A percentile compares a stretch with the other conserved stretches of the same genome.
These are phyloP conservation scores for Chiloscyllium plagiosum DNA, from an alignment of 2,113 vertebrate species.

Conservation along the genomic window DNA sequence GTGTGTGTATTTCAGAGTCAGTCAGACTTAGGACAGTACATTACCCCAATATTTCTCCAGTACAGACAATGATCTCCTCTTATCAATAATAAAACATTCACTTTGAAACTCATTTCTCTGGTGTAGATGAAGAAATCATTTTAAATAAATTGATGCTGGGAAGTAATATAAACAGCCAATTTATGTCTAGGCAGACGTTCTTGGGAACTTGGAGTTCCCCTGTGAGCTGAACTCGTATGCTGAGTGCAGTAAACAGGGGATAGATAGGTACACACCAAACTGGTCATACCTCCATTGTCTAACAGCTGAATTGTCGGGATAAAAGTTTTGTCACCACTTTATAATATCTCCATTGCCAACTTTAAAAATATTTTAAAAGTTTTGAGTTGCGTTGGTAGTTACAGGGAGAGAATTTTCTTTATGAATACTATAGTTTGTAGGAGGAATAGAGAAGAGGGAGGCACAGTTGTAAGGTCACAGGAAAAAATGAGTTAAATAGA, in stretches of 20 bases:
- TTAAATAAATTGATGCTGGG: neutral
- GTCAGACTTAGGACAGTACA: neutral
- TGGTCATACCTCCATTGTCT: neutral
- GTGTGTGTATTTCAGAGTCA: neutral
- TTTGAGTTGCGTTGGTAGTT: neutral
- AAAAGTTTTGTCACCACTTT: neutral
- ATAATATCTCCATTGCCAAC: neutral
- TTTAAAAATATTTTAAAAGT: neutral
- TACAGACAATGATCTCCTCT: neutral
- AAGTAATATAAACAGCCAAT: neutral
- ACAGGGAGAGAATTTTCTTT: neutral
- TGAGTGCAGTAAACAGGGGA: neutral
- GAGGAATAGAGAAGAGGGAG: neutral
- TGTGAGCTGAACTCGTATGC: neutral
- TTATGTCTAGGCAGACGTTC: neutral
- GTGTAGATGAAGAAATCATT: neutral
- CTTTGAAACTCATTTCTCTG: neutral
- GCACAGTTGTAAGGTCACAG: neutral
- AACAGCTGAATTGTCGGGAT: neutral
- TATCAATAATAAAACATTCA: neutral
- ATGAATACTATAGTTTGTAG: neutral
- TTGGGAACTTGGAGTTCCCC: slow-evolving; percentile 1
- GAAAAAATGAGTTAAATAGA: neutral
- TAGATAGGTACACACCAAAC: neutral
- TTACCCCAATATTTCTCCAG: neutral